A percentile compares a stretch with the other conserved stretches of the same genome.
Conservation (phyloP, 2,888 invertebrate species). For the Epirrhoe tristata region DNA sequence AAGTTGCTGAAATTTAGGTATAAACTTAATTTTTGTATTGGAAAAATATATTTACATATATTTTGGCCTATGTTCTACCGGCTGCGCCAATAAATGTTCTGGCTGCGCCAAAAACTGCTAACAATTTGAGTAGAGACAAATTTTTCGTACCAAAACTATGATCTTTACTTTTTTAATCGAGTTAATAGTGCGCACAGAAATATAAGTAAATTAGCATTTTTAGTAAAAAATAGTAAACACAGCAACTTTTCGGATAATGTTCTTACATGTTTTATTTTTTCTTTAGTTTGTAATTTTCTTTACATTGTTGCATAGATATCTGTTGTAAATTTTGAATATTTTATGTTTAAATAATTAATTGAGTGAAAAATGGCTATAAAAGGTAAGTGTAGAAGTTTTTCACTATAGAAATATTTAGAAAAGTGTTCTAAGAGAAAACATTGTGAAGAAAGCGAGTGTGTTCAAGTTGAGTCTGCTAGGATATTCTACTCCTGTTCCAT, state of each 20-base stretch:
- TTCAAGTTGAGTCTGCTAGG: no score
- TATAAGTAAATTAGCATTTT: neutral
- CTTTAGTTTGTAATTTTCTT: slow-evolving; percentile 25
- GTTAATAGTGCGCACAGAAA: neutral
- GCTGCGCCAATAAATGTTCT: neutral
- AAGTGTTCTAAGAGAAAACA: neutral
- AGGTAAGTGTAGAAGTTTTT: slow-evolving; percentile 12
- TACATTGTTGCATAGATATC: slow-evolving; percentile 31
- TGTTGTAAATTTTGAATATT: neutral
- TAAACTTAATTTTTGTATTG: neutral
- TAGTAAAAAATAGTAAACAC: neutral
- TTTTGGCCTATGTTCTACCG: neutral
- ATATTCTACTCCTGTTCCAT: no score
- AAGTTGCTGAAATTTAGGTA: slow-evolving; percentile 40
- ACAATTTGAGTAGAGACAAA: no score
- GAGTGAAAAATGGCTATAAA: slow-evolving; percentile 20
- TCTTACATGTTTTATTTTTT: slow-evolving; percentile 17
- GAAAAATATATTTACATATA: neutral
- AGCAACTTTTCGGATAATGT: slow-evolving; percentile 39
- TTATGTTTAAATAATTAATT: neutral
- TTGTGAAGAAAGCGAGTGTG: neutral
- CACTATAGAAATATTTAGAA: neutral
- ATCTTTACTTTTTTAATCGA: no score
- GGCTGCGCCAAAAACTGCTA: neutral
- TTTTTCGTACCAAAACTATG: no score